These are phyloP conservation scores for Glossosoma conforme DNA, from an alignment of 1,140 invertebrate species.

Conservation along the genomic window DNA sequence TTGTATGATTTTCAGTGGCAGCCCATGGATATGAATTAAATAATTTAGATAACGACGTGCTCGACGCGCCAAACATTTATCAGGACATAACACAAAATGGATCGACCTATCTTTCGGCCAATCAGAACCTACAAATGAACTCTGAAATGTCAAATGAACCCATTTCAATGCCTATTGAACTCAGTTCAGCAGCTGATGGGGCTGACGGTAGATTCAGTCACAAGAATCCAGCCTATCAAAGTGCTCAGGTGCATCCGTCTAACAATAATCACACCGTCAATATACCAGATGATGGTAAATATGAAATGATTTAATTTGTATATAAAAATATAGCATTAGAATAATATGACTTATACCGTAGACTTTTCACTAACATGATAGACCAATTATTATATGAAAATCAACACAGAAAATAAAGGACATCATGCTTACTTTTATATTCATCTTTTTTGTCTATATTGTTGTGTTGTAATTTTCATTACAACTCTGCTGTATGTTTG, in stretches of 20 bases:
- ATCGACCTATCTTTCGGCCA: conserved; percentile 30
- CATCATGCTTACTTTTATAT: too few species aligned
- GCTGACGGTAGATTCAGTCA: conserved; percentile 58
- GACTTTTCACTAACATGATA: too few species aligned
- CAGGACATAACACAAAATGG: conserved; percentile 37
- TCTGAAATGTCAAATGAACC: conserved; percentile 42
- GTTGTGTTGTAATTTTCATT: too few species aligned
- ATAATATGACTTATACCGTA: too few species aligned
- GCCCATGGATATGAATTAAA: conserved; percentile 58
- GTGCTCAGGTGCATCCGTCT: conserved; percentile 58
- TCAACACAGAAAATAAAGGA: too few species aligned
- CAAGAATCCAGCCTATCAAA: conserved; percentile 68
- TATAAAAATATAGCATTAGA: too few species aligned
- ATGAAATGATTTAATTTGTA: neutral
- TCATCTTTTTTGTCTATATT: too few species aligned
- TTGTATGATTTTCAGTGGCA: conserved; percentile 45
- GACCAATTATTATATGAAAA: too few species aligned
- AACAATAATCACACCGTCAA: conserved; percentile 32
- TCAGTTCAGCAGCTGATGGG: conserved; percentile 37
- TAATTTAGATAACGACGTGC: conserved; percentile 55
- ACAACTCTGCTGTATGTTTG: too few species aligned
- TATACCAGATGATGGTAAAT: conserved; percentile 41
- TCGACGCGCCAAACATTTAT: conserved; percentile 55
- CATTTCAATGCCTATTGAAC: conserved; percentile 46
- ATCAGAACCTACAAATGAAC: conserved; percentile 17